Evolutionary conservation across 2,888 invertebrate genomes (phyloP).

Genomic region (Sarcophaga subvicina): DNA sequence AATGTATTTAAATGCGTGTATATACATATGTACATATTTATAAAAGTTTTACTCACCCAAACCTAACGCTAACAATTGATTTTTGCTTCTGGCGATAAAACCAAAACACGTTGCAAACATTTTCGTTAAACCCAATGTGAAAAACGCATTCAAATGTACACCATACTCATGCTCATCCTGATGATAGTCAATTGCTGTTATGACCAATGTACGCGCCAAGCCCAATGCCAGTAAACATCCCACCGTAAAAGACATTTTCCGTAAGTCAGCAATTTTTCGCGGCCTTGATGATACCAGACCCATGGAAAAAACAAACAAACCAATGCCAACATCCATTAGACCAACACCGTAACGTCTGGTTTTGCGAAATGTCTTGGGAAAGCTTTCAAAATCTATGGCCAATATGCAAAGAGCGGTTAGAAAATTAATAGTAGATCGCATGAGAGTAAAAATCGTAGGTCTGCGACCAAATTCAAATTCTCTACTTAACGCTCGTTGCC

Average conservation of each 20-base stretch:
- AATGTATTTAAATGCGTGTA: neutral
- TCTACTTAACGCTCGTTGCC: constrained; percentile 68
- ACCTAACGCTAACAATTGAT: constrained; percentile 81
- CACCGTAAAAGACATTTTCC: constrained; percentile 75
- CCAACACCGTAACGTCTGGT: constrained; percentile 93
- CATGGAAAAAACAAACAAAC: constrained; percentile 91
- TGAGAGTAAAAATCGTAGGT: constrained; percentile 85
- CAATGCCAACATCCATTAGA: constrained; percentile 98
- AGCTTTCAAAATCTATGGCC: constrained; percentile 95
- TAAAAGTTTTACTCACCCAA: constrained; percentile 71
- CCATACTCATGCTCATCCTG: constrained; percentile 97
- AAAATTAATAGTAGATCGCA: constrained; percentile 87
- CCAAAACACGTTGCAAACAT: constrained; percentile 85
- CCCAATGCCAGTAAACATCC: constrained; percentile 84
- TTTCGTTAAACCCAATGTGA: constrained; percentile 93
- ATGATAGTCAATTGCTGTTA: constrained; percentile 88
- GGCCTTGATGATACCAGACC: constrained; percentile 87
- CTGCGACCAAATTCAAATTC: constrained; percentile 73
- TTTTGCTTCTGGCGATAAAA: constrained; percentile 68
- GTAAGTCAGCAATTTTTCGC: constrained; percentile 70
- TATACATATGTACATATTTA: neutral
- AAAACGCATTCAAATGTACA: constrained; percentile 98
- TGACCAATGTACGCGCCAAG: constrained; percentile 84
- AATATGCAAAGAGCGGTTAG: constrained; percentile 92
- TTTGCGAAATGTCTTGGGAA: constrained; percentile 93